These are phyloP conservation scores for Oreohelix idahoensis DNA, from an alignment of 1,140 invertebrate species.

Conservation along the genomic window DNA sequence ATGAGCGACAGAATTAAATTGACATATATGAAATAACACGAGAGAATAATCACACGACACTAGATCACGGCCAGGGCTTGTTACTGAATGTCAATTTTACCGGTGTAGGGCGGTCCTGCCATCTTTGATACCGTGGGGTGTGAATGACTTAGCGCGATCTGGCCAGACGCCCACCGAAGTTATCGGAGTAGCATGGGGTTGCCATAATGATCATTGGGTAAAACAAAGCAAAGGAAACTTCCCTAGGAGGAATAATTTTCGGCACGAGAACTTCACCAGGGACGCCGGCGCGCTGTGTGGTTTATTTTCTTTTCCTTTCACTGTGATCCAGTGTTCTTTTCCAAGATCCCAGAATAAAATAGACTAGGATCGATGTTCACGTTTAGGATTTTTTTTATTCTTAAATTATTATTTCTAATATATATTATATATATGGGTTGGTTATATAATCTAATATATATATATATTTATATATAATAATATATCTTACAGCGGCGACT, in stretches of 20 bases:
- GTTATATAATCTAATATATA: no score
- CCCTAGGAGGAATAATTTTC: conserved; percentile 8
- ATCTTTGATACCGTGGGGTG: conserved; percentile 4
- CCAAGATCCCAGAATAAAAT: no score
- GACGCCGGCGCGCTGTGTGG: no score
- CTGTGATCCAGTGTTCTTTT: no score
- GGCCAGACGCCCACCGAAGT: conserved; percentile 9
- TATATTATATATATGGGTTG: no score
- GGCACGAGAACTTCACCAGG: not conserved
- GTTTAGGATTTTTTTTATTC: no score
- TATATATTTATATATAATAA: no score
- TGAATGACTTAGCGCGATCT: conserved; percentile 21
- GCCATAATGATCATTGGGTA: conserved; percentile 15
- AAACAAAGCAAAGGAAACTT: not conserved
- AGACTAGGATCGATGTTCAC: no score
- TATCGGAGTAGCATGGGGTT: conserved; percentile 22
- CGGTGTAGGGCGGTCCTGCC: not conserved
- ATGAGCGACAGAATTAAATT: not conserved
- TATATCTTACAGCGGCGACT: no score
- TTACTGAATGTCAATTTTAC: conserved; percentile 35
- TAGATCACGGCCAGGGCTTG: not conserved
- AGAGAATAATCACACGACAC: not conserved
- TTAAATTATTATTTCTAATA: no score
- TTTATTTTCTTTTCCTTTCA: no score
- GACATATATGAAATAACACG: not conserved